Evolutionary conservation across 2,888 invertebrate species (phyloP).

Genomic region (Arge pagana): DNA sequence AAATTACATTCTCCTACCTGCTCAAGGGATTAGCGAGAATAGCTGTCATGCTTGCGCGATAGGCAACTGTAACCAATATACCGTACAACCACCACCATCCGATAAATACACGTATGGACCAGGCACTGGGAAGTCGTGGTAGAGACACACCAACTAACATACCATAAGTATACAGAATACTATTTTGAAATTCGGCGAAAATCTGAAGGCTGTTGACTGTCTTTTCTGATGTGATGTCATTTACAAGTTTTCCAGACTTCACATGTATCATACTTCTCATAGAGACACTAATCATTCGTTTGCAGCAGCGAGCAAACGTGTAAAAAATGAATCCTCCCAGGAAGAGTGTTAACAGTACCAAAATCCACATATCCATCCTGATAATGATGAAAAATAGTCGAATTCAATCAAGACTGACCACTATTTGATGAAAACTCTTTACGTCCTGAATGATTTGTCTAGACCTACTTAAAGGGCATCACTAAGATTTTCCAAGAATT

Average conservation of each 20-base stretch:
- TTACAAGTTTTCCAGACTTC: neutral
- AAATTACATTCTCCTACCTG: constrained; percentile 64
- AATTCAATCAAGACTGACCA: constrained; percentile 2
- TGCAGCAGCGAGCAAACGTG: constrained; percentile 66
- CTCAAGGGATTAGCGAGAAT: constrained; percentile 79
- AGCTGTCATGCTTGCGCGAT: constrained; percentile 84
- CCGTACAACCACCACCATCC: constrained; percentile 90
- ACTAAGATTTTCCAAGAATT: constrained; percentile 85
- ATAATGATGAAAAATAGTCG: too few relatives aligned
- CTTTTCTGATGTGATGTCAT: constrained; percentile 11
- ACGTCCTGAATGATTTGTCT: constrained; percentile 9
- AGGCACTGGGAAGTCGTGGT: constrained; percentile 76
- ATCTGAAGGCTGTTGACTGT: constrained; percentile 64
- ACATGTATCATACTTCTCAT: neutral
- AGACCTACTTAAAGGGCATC: constrained; percentile 73
- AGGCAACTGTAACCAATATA: constrained; percentile 77
- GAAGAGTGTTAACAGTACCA: constrained; percentile 70
- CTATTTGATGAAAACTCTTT: constrained; percentile 14
- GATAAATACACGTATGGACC: constrained; percentile 79
- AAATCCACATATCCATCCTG: constrained; percentile 76
- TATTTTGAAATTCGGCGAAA: constrained; percentile 74
- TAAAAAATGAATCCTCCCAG: constrained; percentile 71
- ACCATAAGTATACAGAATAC: constrained; percentile 78
- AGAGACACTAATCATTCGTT: constrained; percentile 42
- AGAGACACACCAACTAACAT: constrained; percentile 81